Percentiles rank a stretch among this genome's conserved stretches.
Evolutionary conservation across 2,888 invertebrate genomes (phyloP).

Genomic region (Portevinia maculata): DNA sequence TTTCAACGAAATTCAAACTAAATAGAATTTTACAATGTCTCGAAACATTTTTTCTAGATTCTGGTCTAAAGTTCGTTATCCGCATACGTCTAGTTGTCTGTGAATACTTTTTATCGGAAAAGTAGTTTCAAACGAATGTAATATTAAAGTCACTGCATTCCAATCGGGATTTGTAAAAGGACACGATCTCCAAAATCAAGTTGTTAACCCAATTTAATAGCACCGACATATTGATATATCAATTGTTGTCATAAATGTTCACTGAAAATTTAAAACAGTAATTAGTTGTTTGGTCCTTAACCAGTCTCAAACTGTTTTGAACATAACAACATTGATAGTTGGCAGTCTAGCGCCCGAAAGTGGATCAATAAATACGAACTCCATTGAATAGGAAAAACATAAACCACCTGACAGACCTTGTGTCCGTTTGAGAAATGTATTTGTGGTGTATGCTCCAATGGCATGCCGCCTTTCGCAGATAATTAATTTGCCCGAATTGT

Average conservation of each 20-base stretch:
- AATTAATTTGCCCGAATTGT: conserved; percentile 74
- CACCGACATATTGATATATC: conserved; percentile 3
- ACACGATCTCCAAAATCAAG: not conserved
- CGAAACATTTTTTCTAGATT: too few species aligned
- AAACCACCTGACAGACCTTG: conserved; percentile 69
- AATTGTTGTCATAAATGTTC: conserved; percentile 16
- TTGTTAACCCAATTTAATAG: conserved; percentile 7
- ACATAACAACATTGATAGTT: conserved; percentile 55
- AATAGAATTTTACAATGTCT: too few species aligned
- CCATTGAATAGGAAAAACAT: conserved; percentile 55
- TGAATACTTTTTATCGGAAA: too few species aligned
- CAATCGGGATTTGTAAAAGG: too few species aligned
- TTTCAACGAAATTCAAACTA: too few species aligned
- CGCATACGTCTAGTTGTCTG: too few species aligned
- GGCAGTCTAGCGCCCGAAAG: conserved; percentile 48
- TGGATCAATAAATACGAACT: conserved; percentile 54
- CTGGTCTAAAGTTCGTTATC: too few species aligned
- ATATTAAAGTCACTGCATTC: too few species aligned
- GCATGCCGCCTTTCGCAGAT: conserved; percentile 70
- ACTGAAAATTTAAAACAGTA: conserved; percentile 40
- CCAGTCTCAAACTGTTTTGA: conserved; percentile 33
- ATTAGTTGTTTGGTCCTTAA: conserved; percentile 60
- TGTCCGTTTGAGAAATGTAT: conserved; percentile 58
- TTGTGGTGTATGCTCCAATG: conserved; percentile 65
- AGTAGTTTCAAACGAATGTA: too few species aligned